These are phyloP conservation scores for Podargus strigoides DNA, from an alignment of 2,797 vertebrate genomes.

Conservation along the genomic window DNA sequence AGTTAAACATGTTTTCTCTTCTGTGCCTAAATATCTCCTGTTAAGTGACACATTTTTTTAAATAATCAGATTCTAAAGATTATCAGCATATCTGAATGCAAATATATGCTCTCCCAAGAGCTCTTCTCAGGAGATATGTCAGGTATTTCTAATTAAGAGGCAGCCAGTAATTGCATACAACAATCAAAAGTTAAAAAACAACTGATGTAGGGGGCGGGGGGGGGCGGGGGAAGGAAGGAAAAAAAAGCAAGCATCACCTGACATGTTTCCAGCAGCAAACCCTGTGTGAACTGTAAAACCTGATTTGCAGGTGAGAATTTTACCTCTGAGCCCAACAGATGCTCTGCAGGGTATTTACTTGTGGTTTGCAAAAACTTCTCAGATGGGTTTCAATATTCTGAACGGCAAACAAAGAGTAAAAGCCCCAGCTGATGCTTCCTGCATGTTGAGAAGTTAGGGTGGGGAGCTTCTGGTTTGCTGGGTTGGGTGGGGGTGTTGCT, in stretches of 20 bases:
- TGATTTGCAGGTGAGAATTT: not conserved
- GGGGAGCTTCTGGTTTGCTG: not conserved
- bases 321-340: not conserved
- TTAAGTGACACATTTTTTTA: not conserved
- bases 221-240: accelerated
- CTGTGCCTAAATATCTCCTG: too few relatives aligned
- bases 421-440: accelerated
- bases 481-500: not conserved
- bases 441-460: not conserved
- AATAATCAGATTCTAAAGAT: not conserved
- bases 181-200: not conserved
- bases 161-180: not conserved
- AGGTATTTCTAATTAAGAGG: not conserved
- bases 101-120: not conserved
- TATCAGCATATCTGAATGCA: not conserved
- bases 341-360: accelerated
- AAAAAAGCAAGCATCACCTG: not conserved
- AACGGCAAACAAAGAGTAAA: not conserved
- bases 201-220: too few relatives aligned
- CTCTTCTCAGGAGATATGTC: not conserved
- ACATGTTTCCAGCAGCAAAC: not conserved
- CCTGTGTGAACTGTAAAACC: not conserved
- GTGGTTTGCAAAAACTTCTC: not conserved
- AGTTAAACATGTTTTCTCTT: too few relatives aligned
- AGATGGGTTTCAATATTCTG: not conserved